Base-by-base conservation (phyloP, 2,888 invertebrate genomes). In the Tenodera sinensis region DNA sequence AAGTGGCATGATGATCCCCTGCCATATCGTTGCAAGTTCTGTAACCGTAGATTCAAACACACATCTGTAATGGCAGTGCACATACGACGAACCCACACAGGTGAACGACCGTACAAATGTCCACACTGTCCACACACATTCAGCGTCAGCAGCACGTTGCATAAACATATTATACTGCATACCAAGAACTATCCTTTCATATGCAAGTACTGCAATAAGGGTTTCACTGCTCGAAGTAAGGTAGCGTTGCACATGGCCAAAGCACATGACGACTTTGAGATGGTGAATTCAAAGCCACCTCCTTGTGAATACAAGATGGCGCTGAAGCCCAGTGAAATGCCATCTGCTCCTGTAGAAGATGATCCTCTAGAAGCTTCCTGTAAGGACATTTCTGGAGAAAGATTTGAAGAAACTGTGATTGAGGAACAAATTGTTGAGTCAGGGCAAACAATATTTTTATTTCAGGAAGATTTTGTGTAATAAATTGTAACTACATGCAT, bases 61-160 rank as follows among this genome's bases (percentile, higher is more conserved):
- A 90, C 91, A 1, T 91, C 91, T 4, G 84, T 91, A 25, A 90
- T 91, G 14, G 89, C 91, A 20, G 90, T 91, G 12, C 94, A 94
- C 91, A 93, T 93, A 89, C 85, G 91, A 89, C 93, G 94, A 93
- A 92, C 93, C 25, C 94, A 94, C 91, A 93, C 93, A 0, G 94
- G 94, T 0, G 93, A 93, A 89, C 93, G 93, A 89, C 93, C 93
- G 1, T 94, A 94, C 91, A 92, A 93, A 89, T 94, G 94, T 90
- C 93, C 92, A 25, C 92, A 93, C 91, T 94, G 94, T 90, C 90
- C 92, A 14, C 93, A 94, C 90, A 92, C 93, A 1, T 93, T 93
- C 91, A 93, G 93, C 87, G 92, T 92, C 91, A 93, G 93, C 28
- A 93, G 93, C 86, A 93, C 93, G 15, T 92, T 93, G 85, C 94